Evolutionary conservation across 2,888 invertebrate species (phyloP), one percentile per base, ranked within the genome.

Genomic region (Agonopterix alstromeriana): DNA sequence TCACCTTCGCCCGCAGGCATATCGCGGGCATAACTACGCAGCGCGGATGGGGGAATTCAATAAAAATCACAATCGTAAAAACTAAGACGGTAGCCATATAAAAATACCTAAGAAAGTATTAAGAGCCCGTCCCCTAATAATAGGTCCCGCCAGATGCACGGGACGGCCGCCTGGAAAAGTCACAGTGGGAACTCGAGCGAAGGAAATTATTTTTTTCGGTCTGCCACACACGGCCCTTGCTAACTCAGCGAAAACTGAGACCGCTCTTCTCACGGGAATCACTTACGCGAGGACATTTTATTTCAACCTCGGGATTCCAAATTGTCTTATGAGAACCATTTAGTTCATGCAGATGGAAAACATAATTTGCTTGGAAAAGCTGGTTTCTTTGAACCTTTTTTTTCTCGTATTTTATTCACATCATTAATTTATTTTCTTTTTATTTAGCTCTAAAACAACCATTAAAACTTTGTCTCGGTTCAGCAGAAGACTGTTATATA

Each of bases 61-160:
- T 87, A 87, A 88, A 87, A 87, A 84, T 85, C 86, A 82, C 82
- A 82, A 82, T 86, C 87, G 82, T 88, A 87, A 87, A 85, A 87
- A 82, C 80, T 84, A 81, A 80, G 77, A 74, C 73, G 82, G 75
- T 73, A 68, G 74, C 77, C 80, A 79, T 82, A 87, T 87, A 86
- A 86, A 86, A 87, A 86, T 85, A 82, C 80, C 82, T 83, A 84
- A 85, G 84, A 71, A 77, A 79, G 82, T 82, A 85, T 87, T 88
- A 84, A 82, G 85, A 82, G 70, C 27, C 79, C 76, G 82, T 78
- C 84, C 87, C 86, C 84, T 81, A 83, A 87, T 86, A 87, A 87
- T 83, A 84, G 79, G 84, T 73, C 76, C 80, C 85, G 87, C 85
- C 88, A 87, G 86, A 86, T 88, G 88, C 82, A 84, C 80, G 81